Evolutionary conservation across 1,140 invertebrate genomes (phyloP).

Genomic region (Acarapis woodi): DNA sequence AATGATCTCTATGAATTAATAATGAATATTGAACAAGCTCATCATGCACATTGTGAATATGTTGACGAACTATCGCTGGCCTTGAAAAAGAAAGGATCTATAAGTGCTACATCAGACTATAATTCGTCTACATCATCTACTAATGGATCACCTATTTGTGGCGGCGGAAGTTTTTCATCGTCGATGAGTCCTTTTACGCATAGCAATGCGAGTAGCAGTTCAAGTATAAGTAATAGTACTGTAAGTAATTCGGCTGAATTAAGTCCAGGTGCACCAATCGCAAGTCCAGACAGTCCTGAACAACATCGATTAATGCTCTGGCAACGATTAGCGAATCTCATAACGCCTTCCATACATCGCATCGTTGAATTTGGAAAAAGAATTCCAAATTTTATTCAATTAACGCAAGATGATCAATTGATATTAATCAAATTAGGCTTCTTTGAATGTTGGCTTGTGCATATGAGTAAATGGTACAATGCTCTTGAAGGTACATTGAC

Average conservation of each 20-base stretch:
- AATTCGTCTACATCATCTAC: no score
- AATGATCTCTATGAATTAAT: slow-evolving; percentile 66
- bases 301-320: slow-evolving; percentile 19
- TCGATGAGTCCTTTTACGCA: no score
- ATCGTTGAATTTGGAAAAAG: slow-evolving; percentile 79
- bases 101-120: no score
- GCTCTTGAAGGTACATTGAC: slow-evolving; percentile 35
- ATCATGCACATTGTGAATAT: slow-evolving; percentile 59
- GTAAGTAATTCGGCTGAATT: slow-evolving; percentile 8
- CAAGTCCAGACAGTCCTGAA: slow-evolving; percentile 16
- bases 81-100: no score
- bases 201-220: no score
- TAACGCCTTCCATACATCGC: slow-evolving; percentile 48
- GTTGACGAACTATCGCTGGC: slow-evolving; percentile 58
- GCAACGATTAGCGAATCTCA: slow-evolving; percentile 17
- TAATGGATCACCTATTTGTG: no score
- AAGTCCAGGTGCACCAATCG: slow-evolving; percentile 5
- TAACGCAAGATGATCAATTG: slow-evolving; percentile 70
- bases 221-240: no score
- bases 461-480: slow-evolving; percentile 46
- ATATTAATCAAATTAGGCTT: slow-evolving; percentile 83
- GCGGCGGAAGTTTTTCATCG: no score
- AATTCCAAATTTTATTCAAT: slow-evolving; percentile 53
- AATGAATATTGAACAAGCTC: slow-evolving; percentile 56
- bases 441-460: slow-evolving; percentile 79